Evolutionary conservation across 2,113 vertebrate genomes (phyloP), one percentile per base, ranked within the genome.

Genomic region (Actenoides hombroni): DNA sequence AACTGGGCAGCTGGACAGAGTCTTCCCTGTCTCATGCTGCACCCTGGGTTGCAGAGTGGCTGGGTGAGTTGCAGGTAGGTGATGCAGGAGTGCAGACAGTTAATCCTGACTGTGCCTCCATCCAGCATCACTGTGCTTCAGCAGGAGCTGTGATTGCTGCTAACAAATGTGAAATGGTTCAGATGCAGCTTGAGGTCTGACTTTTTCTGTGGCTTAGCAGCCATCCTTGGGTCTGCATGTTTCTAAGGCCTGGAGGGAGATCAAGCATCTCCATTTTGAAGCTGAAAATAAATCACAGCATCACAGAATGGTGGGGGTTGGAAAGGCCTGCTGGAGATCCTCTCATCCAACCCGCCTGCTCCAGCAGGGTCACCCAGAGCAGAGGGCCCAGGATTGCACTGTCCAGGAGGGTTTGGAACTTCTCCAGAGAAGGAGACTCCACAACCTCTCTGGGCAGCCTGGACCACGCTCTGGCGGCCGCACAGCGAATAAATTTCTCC

Each of bases 221-320:
- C 33, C 9, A 1, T 19, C 35, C 28, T 15, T 10, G 14, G 11
- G 46, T 8, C 10, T 33, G 88, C 23, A 15, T 14, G 31, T 39
- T 53, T 57, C 40, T 15, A 48, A 13, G 0, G 3, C 28, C 18
- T 21, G 23, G 37, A 54, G 61, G 26, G 11, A 83, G 5, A 53
- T 19, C 24, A 13, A n/a, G 20, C 11, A 39, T 74, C 37, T 75
- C 44, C 56, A 63, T 77, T 21, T 61, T 1, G 0, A 39, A 40
- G 44, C 3, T 1, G 1, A 51, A 63, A 31, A 0, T 2, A 19
- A 33, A 60, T 60, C n/a, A 60, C 0, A 3, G 16, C 18, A 61
- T 39, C 60, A 39, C 23, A 28, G 11, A 37, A 63, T 18, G 16
- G 60, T 39, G 26, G 25, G 16, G 35, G 16, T 39, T 39, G 35